A percentile compares a stretch with the other conserved stretches of the same genome.
Evolutionary conservation across 2,888 invertebrate genomes (phyloP).

Genomic region (Apeira syringaria): DNA sequence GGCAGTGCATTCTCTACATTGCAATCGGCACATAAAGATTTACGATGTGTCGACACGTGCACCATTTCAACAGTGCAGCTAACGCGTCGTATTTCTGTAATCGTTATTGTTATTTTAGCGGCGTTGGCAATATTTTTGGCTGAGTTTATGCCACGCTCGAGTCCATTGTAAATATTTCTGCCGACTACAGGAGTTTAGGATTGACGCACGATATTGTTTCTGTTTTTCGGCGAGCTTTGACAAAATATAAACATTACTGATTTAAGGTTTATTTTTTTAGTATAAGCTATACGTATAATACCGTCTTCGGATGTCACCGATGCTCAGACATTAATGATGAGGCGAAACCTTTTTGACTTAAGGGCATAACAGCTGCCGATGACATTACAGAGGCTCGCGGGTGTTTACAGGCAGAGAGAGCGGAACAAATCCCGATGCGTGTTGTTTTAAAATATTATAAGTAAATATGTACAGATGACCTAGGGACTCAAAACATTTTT

Average conservation of each 20-base stretch:
- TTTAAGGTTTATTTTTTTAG: too few relatives aligned
- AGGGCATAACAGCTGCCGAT: too few relatives aligned
- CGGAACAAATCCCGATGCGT: too few relatives aligned
- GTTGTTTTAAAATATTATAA: too few relatives aligned
- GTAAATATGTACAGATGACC: too few relatives aligned
- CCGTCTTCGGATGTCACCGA: too few relatives aligned
- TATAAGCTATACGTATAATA: too few relatives aligned
- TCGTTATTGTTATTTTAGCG: conserved; percentile 25
- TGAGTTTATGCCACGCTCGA: conserved; percentile 14
- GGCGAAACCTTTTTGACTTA: too few relatives aligned
- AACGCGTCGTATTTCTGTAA: conserved; percentile 8
- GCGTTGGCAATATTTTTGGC: conserved; percentile 26
- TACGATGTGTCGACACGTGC: conserved; percentile 1
- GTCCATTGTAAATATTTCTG: conserved; percentile 21
- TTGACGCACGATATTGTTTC: not conserved
- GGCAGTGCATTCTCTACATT: conserved; percentile 4
- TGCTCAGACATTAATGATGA: too few relatives aligned
- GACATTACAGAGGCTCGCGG: too few relatives aligned
- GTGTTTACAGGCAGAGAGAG: too few relatives aligned
- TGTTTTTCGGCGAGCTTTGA: not conserved
- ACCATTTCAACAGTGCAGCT: conserved; percentile 6
- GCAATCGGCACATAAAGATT: conserved; percentile 7
- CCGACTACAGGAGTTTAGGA: not conserved
- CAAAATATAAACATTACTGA: conserved; percentile 1
- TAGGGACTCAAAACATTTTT: too few relatives aligned